Evolutionary conservation across 2,888 invertebrate species (phyloP), one percentile per base, ranked within the genome.

Genomic region (Vesta saturnalis): DNA sequence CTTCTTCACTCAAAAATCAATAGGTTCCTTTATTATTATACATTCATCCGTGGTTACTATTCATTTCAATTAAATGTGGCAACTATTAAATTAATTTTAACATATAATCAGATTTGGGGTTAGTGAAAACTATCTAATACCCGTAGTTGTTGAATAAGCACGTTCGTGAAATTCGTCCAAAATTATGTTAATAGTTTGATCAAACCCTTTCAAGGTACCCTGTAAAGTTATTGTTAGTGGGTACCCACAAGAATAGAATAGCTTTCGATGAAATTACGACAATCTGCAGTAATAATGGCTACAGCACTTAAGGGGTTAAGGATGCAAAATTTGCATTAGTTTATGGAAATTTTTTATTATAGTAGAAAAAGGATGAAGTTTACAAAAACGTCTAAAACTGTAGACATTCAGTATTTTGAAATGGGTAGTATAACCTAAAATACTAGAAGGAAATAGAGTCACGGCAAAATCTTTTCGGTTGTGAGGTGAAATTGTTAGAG

Each of bases 111-210:
- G 97, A 82, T 99, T 99, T 61, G 99, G 88, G 18, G 99, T 99
- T 52, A 99, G 88, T 66, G 97, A 95, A 66, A 99, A 97, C 85
- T 95, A 94, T 79, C 96, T 95, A 35, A 99, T 95, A 23, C 99
- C 99, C 75, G 93, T 89, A 0, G 92, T 90, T 8, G 93, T 91
- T 57, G 96, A 97, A 85, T 96, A 99, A n/a, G 99, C 97, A 78
- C 99, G 87, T 84, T 99, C 99, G 81, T 98, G 97, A 35, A 97
- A 97, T 84, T 99, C 99, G 81, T 99, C 98, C 73, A 99, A 86
- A 78, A 99, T 97, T 73, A 99, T 88, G 83, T 99, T 99, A 74
- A 99, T 96, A n/a, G 98, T 96, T 85, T 99, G 99, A 85, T 99
- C 99, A 85, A 97, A 99, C 23, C 99, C 99, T 84, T 98, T 98